Base-by-base conservation (phyloP, 2,113 vertebrate species). In the Orycteropus afer region DNA sequence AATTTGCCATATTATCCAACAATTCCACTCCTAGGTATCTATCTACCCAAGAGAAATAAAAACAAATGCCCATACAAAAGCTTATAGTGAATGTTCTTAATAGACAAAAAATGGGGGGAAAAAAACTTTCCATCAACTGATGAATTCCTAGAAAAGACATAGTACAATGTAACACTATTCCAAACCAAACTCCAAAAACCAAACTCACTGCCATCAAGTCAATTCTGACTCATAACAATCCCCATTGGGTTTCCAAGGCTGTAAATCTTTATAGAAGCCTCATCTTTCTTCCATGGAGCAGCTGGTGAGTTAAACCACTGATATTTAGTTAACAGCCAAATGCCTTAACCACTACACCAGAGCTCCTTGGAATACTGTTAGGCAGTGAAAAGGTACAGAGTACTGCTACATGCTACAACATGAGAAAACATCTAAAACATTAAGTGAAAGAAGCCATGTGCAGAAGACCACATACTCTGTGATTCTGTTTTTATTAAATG, bases 41-140 rank as follows among this genome's bases (percentile, higher is more conserved):
- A 63, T 88, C 86, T 61, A 11, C n/a, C 27, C 57, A 82, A 88
- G n/a, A 71, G 65, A 91, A 71, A 92, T 79, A 34, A 69, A 95
- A 89, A 85, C 10, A 53, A 51, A 71, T 22, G 32, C 81, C 42
- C 15, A 83, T 65, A 57, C 45, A 27, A 76, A 90, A 61, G 51
- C 25, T 34, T 34, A 25, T 42, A 25, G 42, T 9, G 69, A 53
- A 29, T 45, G 8, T 69, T 63, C 34, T 3, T 1, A 71, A 37
- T 17, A 61, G 18, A 49, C 10, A 20, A 89, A 83, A 47, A 22
- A 51, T 71, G 65, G 87, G 79, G 76, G 47, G 49, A 69, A 69
- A n/a, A 7, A 51, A 57, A 47, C 47, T 18, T 8, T 17, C 51
- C 40, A 57, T 79, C 47, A 45, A 10, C 23, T 51, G 22, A 7